Conservation (phyloP, 2,113 vertebrate genomes). For the Crypturellus undulatus region DNA sequence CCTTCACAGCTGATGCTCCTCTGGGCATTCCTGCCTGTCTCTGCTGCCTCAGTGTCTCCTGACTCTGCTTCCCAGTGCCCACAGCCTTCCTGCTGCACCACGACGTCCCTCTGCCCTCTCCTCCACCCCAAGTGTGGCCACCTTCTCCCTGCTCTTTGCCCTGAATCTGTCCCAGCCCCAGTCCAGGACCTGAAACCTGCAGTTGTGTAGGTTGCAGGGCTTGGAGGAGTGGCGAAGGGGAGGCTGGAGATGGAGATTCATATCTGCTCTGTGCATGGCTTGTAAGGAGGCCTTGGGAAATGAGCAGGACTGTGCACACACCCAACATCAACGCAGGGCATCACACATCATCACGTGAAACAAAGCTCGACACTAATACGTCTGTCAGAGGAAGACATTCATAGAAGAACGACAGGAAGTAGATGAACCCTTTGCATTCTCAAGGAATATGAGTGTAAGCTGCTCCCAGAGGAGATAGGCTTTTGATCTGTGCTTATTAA, state of each 20-base stretch:
- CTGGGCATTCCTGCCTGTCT: too few species aligned
- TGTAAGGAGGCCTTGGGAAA: not conserved
- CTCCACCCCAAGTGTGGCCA: not conserved
- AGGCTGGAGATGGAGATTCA: not conserved
- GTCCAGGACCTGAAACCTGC: too few species aligned
- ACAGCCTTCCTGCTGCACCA: not conserved
- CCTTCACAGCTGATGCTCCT: too few species aligned
- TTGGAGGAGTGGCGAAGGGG: accelerated
- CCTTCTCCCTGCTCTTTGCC: not conserved
- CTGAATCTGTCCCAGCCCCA: not conserved
- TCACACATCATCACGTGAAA: not conserved
- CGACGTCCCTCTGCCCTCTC: not conserved
- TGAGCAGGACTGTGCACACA: not conserved
- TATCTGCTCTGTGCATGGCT: accelerated
- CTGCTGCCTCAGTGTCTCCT: not conserved
- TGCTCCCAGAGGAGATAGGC: not conserved
- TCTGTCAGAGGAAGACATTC: not conserved
- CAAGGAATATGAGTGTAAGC: not conserved
- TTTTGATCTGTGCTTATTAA: not conserved
- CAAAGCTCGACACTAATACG: not conserved
- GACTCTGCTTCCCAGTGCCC: not conserved
- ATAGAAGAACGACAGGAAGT: not conserved
- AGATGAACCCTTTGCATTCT: not conserved
- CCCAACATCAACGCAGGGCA: not conserved
- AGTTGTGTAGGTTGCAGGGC: not conserved